phyloP scores from a whole-genome alignment of 2,797 vertebrate genomes.

The Bovichtus variegatus region DNA sequence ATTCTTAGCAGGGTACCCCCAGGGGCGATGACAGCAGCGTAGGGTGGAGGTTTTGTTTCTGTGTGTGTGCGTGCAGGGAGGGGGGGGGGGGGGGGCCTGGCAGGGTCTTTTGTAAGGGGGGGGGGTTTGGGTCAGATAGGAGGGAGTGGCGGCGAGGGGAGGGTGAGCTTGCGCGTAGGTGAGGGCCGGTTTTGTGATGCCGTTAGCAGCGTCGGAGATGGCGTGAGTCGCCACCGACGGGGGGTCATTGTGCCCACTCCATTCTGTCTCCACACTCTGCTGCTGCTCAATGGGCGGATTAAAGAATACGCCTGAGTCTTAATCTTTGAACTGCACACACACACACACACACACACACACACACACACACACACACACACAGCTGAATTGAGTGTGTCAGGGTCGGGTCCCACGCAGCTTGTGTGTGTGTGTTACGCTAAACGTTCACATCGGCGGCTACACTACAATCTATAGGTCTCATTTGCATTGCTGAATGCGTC shows the following conservation, averaged over 20 bases:
- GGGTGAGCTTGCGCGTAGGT: slow-evolving; percentile 45
- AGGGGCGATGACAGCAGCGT: slow-evolving; percentile 69
- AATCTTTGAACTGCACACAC: slow-evolving; percentile 82
- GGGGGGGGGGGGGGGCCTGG: slow-evolving; percentile 49
- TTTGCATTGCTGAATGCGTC: slow-evolving; percentile 67
- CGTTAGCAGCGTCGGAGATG: slow-evolving; percentile 76
- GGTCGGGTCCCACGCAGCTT: slow-evolving; percentile 64
- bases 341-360: slow-evolving; percentile 63
- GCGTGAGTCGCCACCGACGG: slow-evolving; percentile 76
- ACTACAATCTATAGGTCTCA: slow-evolving; percentile 70
- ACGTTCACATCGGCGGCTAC: slow-evolving; percentile 59
- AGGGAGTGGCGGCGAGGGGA: not conserved
- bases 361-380: slow-evolving; percentile 37
- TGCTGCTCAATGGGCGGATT: slow-evolving; percentile 83
- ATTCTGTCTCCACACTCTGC: slow-evolving; percentile 81
- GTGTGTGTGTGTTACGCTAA: slow-evolving; percentile 61
- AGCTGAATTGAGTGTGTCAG: slow-evolving; percentile 49
- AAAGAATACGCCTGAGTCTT: slow-evolving; percentile 81
- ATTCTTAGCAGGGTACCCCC: slow-evolving; percentile 71
- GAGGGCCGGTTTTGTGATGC: slow-evolving; percentile 73
- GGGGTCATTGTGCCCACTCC: slow-evolving; percentile 81
- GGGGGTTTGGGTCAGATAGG: slow-evolving; percentile 24
- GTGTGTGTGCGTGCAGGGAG: slow-evolving; percentile 42
- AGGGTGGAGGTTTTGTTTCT: slow-evolving; percentile 60
- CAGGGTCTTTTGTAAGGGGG: slow-evolving; percentile 76